phyloP scores from a whole-genome alignment of 2,113 vertebrate genomes.

The Cinclus mexicanus region DNA sequence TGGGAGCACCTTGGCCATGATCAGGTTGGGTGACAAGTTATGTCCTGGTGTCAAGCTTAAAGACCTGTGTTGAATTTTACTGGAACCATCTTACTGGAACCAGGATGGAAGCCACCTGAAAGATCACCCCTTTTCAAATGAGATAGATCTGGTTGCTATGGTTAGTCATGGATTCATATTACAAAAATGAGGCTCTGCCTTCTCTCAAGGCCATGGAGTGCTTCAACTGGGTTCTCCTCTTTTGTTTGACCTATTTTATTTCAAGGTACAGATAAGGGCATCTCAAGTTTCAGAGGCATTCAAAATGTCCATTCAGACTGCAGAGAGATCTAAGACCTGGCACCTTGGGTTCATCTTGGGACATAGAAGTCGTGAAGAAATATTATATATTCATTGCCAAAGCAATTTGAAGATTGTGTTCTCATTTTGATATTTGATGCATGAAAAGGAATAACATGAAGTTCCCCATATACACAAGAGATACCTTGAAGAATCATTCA shows the following conservation, averaged over 20 bases:
- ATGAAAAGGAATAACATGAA: neutral
- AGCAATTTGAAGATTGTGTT: neutral
- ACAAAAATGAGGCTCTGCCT: neutral
- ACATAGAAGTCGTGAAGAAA: neutral
- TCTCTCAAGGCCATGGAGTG: neutral
- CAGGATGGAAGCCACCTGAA: neutral
- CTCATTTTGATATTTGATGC: neutral
- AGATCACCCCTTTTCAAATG: neutral
- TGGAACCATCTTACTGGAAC: neutral
- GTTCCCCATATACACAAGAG: neutral
- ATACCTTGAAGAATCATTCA: neutral
- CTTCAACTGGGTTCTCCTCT: neutral
- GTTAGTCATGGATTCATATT: neutral
- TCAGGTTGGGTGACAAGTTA: neutral
- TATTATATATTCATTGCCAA: neutral
- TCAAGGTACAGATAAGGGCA: neutral
- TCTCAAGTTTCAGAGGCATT: neutral
- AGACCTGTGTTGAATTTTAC: neutral
- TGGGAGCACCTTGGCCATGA: neutral
- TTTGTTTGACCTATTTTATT: neutral
- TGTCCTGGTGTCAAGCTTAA: accelerated
- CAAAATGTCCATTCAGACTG: neutral
- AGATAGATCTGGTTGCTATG: neutral
- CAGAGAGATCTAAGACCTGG: neutral
- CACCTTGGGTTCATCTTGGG: neutral